phyloP scores from a whole-genome alignment of 2,888 invertebrate genomes.

The Ischnura elegans region DNA sequence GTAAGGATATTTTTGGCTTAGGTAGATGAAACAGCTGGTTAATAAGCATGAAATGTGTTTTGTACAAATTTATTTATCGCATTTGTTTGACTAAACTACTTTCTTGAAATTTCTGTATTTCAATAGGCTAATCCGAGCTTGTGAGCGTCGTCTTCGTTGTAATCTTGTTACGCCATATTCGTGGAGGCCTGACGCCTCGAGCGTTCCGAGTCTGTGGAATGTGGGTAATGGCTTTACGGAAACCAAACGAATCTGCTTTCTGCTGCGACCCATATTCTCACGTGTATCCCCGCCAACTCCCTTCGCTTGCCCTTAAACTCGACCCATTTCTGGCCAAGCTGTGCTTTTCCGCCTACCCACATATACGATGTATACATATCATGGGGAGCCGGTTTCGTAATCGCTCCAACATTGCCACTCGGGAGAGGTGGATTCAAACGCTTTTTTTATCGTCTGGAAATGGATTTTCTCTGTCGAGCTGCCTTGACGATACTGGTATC shows the following conservation, averaged over 20 bases:
- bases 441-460: neutral
- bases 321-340: neutral
- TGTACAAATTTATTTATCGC: too few species aligned
- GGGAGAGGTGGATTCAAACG: neutral
- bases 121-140: too few species aligned
- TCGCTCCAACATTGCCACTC: neutral
- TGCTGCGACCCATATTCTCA: neutral
- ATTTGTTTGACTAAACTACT: too few species aligned
- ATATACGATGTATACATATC: neutral
- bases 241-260: neutral
- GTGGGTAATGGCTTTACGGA: neutral
- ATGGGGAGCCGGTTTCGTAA: neutral
- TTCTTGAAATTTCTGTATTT: too few species aligned
- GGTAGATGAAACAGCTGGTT: too few species aligned
- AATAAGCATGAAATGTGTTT: too few species aligned
- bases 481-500: too few species aligned
- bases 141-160: too few species aligned
- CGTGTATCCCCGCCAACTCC: neutral
- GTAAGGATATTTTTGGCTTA: too few species aligned
- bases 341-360: neutral
- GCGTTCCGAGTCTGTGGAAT: neutral
- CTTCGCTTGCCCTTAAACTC: neutral
- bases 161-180: neutral
- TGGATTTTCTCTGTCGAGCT: neutral
- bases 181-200: neutral